Percentiles rank a stretch among this genome's conserved stretches.
Conservation (phyloP, 1,140 invertebrate genomes). For the Pseudoatta argentina region DNA sequence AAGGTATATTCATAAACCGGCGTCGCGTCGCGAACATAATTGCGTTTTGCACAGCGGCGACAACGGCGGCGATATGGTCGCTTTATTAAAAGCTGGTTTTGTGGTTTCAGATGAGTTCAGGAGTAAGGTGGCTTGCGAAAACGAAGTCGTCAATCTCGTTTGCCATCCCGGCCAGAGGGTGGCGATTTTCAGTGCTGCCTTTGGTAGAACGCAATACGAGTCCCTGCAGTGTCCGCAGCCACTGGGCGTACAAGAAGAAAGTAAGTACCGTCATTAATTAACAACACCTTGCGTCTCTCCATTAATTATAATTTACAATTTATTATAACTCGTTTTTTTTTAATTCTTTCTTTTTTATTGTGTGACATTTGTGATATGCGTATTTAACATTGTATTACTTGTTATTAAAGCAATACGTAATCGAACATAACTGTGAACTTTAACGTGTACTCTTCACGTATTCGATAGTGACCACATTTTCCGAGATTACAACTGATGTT, state of each 20-base stretch:
- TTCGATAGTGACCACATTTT: slow-evolving; percentile 27
- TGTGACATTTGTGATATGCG: not conserved
- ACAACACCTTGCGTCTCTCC: not conserved
- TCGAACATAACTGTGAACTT: slow-evolving; percentile 22
- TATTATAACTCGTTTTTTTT: not conserved
- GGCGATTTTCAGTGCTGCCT: slow-evolving; percentile 96
- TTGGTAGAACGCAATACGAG: slow-evolving; percentile 95
- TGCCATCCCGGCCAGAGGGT: slow-evolving; percentile 94
- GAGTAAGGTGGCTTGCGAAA: slow-evolving; percentile 96
- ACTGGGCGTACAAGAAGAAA: slow-evolving; percentile 94
- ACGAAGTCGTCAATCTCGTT: slow-evolving; percentile 93
- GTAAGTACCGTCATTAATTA: slow-evolving; percentile 87
- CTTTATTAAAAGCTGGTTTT: slow-evolving; percentile 73
- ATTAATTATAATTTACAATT: not conserved
- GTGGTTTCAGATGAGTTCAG: slow-evolving; percentile 94
- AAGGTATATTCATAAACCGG: slow-evolving; percentile 20
- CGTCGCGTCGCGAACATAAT: slow-evolving; percentile 27
- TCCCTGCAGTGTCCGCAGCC: slow-evolving; percentile 95
- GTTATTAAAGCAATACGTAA: slow-evolving; percentile 36
- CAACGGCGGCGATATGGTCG: not conserved
- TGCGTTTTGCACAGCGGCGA: slow-evolving; percentile 23
- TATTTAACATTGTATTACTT: not conserved
- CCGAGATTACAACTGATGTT: slow-evolving; percentile 52
- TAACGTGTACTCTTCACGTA: not conserved
- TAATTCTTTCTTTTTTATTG: not conserved